Conservation (phyloP, 2,113 vertebrate species). For the Raja brachyura region DNA sequence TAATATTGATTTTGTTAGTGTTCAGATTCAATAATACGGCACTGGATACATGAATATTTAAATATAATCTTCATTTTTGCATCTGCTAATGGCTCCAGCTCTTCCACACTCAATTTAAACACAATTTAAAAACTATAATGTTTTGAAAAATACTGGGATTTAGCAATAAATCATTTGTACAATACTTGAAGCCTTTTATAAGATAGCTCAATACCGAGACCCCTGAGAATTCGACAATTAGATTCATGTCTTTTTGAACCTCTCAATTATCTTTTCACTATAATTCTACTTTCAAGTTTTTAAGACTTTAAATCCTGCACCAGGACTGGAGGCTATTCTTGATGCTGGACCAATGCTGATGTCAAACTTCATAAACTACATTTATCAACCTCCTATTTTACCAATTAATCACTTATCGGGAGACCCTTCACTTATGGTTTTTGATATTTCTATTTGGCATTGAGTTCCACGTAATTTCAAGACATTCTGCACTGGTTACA, state of each 20-base stretch:
- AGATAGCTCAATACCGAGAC: constrained; percentile 88
- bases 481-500: not conserved
- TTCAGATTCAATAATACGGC: constrained; percentile 99
- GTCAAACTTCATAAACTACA: not conserved
- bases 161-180: constrained; percentile 99
- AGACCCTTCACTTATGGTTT: not conserved
- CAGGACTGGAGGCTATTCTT: not conserved
- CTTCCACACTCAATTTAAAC: constrained; percentile 99
- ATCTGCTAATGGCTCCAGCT: constrained; percentile 99
- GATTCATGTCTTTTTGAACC: constrained; percentile 96
- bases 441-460: not conserved
- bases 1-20: constrained; percentile 99
- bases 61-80: constrained; percentile 99
- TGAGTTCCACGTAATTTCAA: not conserved
- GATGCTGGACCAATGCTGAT: not conserved
- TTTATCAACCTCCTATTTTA: not conserved
- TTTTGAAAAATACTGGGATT: constrained; percentile 99
- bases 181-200: constrained; percentile 95
- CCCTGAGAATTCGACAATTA: constrained; percentile 88
- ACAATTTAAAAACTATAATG: constrained; percentile 99
- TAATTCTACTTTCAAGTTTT: constrained; percentile 87
- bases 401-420: too few relatives aligned
- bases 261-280: constrained; percentile 94
- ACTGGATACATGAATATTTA: constrained; percentile 99
- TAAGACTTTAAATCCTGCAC: constrained; percentile 43